phyloP scores from a whole-genome alignment of 2,797 vertebrate species.

The Gephyroberyx darwinii region DNA sequence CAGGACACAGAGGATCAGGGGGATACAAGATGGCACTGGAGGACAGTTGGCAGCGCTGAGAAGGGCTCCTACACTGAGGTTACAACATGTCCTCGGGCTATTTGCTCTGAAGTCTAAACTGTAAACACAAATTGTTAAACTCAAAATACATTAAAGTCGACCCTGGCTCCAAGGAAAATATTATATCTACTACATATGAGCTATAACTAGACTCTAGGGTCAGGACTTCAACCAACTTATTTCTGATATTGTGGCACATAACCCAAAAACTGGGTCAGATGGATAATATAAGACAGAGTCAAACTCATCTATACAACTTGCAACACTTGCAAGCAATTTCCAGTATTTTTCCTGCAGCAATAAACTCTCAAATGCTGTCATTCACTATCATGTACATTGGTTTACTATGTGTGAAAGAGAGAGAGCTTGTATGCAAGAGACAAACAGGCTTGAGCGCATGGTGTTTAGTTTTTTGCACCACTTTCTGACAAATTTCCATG shows the following conservation, averaged over 20 bases:
- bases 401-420: conserved; percentile 2
- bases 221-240: conserved; percentile 10
- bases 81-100: background rate
- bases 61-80: conserved; percentile 2
- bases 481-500: conserved; percentile 38
- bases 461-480: background rate
- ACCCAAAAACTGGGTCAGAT: conserved; percentile 24
- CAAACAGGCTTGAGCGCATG: background rate
- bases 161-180: background rate
- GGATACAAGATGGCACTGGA: background rate
- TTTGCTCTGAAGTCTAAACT: conserved; percentile 10
- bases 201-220: background rate
- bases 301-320: conserved; percentile 20
- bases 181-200: background rate
- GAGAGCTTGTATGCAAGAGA: conserved; percentile 2
- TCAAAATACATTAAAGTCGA: conserved; percentile 4
- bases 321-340: background rate
- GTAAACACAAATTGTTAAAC: conserved; percentile 23
- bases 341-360: conserved; percentile 8
- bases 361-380: background rate
- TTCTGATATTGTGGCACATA: conserved; percentile 11
- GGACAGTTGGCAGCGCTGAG: conserved; percentile 36
- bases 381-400: background rate
- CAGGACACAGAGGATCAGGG: conserved; percentile 6
- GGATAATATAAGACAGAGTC: background rate